Base-by-base conservation (phyloP, 2,888 invertebrate species). In the Agrochola macilenta region DNA sequence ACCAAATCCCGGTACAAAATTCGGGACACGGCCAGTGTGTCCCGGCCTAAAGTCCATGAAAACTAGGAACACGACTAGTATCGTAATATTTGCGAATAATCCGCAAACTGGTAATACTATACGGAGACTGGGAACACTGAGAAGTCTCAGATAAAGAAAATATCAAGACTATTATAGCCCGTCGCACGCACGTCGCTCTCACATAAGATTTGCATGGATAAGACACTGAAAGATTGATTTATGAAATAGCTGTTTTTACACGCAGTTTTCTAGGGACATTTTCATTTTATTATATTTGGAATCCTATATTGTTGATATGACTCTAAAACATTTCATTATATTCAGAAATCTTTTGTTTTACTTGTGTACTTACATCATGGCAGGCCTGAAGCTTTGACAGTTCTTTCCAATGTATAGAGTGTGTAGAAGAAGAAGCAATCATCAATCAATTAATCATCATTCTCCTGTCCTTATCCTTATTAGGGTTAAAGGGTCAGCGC, bases 81-180 rank as follows among this genome's bases (percentile, higher is more conserved):
- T 92, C 90, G 94, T 92, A 94, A 95, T 93, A 95, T 95, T 95
- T 91, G 93, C 93, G 93, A 94, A 95, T 96, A 95, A 96, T 96
- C 95, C 94, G 90, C 95, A 93, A 95, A 95, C 95, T 93, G 94
- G 96, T 96, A 96, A 95, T 93, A 93, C 91, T 95, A 95, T 92
- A 92, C 93, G 88, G 86, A 86, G 88, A 91, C 91, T 90, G 91
- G 90, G 92, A 92, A 92, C 84, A 81, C 92, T 90, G 92, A 91
- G 91, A 91, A 91, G 89, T 90, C 79, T 88, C 90, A 95, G 96
- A 96, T 96, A 96, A 96, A 96, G 96, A 96, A 95, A 96, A 95
- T 96, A 96, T 96, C 96, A 96, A 95, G 95, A 95, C 95, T 95
- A 95, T 96, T 96, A 96, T 93, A 93, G 93, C 94, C 93, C 94